Evolutionary conservation across 1,140 invertebrate genomes (phyloP), one percentile per base, ranked within the genome.

Genomic region (Drosophila bipectinata): DNA sequence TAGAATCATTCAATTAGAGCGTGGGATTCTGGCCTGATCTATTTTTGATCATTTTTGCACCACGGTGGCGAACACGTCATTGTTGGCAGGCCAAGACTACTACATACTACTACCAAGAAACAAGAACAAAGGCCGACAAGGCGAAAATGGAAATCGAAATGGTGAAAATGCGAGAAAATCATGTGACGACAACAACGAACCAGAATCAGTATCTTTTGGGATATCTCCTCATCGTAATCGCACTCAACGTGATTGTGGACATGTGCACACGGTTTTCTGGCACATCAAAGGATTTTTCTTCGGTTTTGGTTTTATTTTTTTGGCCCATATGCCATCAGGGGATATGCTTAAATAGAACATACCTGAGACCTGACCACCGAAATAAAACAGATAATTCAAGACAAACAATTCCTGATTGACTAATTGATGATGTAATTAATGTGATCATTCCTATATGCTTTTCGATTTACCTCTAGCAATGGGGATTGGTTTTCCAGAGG

Each of bases 401-500:
- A 64, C 54, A 76, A 72, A 59, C 67, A 62, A 57, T 67, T 68
- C 39, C 15, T n/a, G 18, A 55, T 61, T 62, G 51, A 59, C 24
- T 54, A 67, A 68, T 76, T 15, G 64, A 75, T 85, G 82, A 87
- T 87, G 68, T 77, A 78, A 87, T 87, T 32, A 34, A 58, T 58
- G 53, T 9, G 39, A 52, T 28, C 26, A 28, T 7, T 28, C 57
- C 37, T 24, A 58, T 68, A 58, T 53, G 8, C 7, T 24, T 78
- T 24, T 56, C 14, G 69, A 91, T 93, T 94, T 92, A 96, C 96
- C 92, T 94, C 92, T 94, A 94, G 61, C 95, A 91, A 54, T 93
- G 92, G 90, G 94, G 95, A 90, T 92, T 97, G 96, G 90, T 94
- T 94, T 84, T 96, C 93, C 56, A 96, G 93, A 76, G 95, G 95